Conservation (phyloP, 2,113 vertebrate genomes). For the Lycaon pictus region DNA sequence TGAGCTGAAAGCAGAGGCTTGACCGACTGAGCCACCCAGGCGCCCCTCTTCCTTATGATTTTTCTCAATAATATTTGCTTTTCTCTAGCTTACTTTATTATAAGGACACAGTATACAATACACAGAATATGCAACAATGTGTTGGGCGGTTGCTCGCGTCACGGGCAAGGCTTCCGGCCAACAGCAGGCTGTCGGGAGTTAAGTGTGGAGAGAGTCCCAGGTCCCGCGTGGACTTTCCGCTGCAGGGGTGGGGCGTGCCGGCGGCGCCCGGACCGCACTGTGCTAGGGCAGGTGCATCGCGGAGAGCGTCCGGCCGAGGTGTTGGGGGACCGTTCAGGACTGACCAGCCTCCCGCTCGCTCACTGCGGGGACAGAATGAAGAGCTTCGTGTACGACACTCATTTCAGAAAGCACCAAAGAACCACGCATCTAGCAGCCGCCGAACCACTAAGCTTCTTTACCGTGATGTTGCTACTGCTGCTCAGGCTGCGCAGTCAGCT, state of each 20-base stretch:
- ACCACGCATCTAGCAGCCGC: neutral
- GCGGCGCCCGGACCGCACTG: no score
- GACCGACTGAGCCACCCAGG: no score
- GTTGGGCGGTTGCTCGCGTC: neutral
- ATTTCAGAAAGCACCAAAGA: neutral
- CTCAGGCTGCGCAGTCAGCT: constrained; percentile 41
- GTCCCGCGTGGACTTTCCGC: neutral
- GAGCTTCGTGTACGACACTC: neutral
- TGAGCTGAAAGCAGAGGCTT: no score
- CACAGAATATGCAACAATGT: neutral
- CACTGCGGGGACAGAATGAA: neutral
- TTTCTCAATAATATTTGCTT: neutral
- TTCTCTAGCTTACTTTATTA: neutral
- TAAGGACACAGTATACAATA: neutral
- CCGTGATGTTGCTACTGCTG: neutral
- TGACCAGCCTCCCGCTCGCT: neutral
- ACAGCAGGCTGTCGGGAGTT: neutral
- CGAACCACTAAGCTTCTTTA: neutral
- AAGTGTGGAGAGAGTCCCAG: neutral
- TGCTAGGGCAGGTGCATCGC: neutral
- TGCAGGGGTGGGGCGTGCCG: neutral
- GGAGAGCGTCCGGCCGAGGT: neutral
- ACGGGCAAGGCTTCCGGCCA: neutral
- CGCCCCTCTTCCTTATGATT: neutral
- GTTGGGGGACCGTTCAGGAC: neutral